Conservation (phyloP, 2,113 vertebrate genomes). For the Nothocercus julius region DNA sequence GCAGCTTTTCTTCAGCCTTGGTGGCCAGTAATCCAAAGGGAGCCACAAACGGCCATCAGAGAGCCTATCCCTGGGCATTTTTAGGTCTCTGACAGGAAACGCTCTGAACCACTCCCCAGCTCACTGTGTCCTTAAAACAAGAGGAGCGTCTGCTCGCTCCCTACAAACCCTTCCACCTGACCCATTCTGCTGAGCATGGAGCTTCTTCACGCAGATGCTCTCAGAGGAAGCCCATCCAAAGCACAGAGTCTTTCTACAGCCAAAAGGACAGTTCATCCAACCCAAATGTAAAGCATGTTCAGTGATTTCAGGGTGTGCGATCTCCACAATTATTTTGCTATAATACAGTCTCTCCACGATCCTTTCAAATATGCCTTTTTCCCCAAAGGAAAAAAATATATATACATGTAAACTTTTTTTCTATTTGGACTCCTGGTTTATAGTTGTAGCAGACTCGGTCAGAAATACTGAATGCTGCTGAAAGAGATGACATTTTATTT, state of each 20-base stretch:
- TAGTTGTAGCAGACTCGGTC: background rate
- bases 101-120: background rate
- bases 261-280: background rate
- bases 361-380: background rate
- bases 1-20: background rate
- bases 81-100: background rate
- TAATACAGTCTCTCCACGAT: background rate
- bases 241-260: background rate
- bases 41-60: background rate
- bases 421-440: background rate
- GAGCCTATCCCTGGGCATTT: background rate
- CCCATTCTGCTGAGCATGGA: background rate
- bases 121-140: background rate
- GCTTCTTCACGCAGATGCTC: background rate
- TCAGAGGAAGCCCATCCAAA: background rate
- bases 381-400: background rate
- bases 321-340: background rate
- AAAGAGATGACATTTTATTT: background rate
- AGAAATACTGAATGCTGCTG: background rate
- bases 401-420: background rate
- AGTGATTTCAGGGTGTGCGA: rapidly evolving
- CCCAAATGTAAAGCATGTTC: background rate
- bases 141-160: background rate
- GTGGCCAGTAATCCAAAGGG: background rate
- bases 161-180: background rate